Conservation (phyloP, 2,888 invertebrate genomes). For the Drosophila antonietae region DNA sequence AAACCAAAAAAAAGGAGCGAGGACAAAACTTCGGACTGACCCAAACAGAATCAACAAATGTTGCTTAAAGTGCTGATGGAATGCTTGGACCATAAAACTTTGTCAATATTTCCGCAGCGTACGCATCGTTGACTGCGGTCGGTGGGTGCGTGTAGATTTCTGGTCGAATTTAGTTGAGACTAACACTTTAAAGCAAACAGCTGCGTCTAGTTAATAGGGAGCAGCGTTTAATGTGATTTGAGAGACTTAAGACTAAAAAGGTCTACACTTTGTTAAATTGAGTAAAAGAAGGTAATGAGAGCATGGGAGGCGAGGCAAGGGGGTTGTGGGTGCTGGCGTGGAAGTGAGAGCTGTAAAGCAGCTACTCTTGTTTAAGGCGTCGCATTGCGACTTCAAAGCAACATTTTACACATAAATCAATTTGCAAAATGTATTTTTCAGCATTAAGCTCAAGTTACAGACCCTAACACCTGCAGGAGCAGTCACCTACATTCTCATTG, state of each 20-base stretch:
- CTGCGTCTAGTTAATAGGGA: constrained; percentile 49
- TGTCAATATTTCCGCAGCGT: constrained; percentile 60
- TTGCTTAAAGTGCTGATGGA: constrained; percentile 62
- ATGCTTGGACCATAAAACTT: constrained; percentile 60
- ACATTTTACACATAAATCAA: constrained; percentile 69
- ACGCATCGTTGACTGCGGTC: constrained; percentile 43
- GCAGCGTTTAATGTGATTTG: constrained; percentile 63
- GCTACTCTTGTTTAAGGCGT: constrained; percentile 24
- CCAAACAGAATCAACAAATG: constrained; percentile 67
- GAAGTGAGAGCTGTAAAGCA: background rate
- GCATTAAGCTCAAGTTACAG: constrained; percentile 54
- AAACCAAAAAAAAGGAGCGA: background rate
- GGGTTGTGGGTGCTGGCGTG: background rate
- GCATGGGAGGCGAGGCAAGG: background rate
- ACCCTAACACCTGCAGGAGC: constrained; percentile 12
- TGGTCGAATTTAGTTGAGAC: constrained; percentile 35
- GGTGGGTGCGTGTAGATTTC: background rate
- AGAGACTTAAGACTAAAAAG: constrained; percentile 2
- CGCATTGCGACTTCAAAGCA: constrained; percentile 66
- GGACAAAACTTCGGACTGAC: constrained; percentile 39
- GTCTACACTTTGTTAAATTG: constrained; percentile 54
- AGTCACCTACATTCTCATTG: background rate
- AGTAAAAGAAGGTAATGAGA: constrained; percentile 25
- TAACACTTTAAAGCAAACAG: constrained; percentile 64
- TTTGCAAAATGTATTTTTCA: constrained; percentile 66